Percentiles rank a stretch among this genome's conserved stretches.
Conservation (phyloP, 2,797 vertebrate genomes). For the Aldrovandia affinis region DNA sequence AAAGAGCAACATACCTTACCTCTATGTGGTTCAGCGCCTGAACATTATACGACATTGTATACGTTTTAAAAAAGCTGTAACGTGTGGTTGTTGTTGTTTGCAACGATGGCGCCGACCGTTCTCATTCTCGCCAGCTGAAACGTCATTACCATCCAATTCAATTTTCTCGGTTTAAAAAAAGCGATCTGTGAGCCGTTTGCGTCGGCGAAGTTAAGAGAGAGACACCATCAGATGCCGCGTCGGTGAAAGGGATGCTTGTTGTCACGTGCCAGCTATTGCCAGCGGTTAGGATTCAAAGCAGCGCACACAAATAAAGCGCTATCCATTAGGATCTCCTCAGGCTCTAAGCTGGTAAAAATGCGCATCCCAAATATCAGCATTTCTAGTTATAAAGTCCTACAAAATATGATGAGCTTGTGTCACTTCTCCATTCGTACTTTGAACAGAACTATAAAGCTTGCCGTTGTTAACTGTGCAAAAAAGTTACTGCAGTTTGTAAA, state of each 20-base stretch:
- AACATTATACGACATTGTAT: not conserved
- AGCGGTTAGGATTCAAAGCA: not conserved
- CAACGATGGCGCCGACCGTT: not conserved
- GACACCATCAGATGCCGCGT: not conserved
- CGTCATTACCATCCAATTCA: not conserved
- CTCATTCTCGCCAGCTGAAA: not conserved
- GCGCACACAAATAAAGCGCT: constrained; percentile 24
- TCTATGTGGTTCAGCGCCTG: not conserved
- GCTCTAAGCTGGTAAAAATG: constrained; percentile 38
- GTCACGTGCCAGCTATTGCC: constrained; percentile 15
- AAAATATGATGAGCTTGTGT: not conserved
- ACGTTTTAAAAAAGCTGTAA: not conserved
- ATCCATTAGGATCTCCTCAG: constrained; percentile 34
- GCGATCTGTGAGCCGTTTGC: not conserved
- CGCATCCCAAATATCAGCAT: constrained; percentile 4
- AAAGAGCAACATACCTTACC: not conserved
- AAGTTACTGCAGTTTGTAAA: constrained; percentile 43
- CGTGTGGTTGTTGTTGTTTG: not conserved
- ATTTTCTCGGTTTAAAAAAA: constrained; percentile 15
- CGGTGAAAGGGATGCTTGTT: constrained; percentile 15
- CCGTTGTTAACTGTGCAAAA: constrained; percentile 63
- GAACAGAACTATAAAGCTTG: constrained; percentile 52
- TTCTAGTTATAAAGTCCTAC: constrained; percentile 20
- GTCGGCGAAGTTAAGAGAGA: constrained; percentile 3
- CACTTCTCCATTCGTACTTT: constrained; percentile 7